These are phyloP conservation scores for Copidosoma floridanum DNA, from an alignment of 1,140 invertebrate genomes.

Conservation along the genomic window DNA sequence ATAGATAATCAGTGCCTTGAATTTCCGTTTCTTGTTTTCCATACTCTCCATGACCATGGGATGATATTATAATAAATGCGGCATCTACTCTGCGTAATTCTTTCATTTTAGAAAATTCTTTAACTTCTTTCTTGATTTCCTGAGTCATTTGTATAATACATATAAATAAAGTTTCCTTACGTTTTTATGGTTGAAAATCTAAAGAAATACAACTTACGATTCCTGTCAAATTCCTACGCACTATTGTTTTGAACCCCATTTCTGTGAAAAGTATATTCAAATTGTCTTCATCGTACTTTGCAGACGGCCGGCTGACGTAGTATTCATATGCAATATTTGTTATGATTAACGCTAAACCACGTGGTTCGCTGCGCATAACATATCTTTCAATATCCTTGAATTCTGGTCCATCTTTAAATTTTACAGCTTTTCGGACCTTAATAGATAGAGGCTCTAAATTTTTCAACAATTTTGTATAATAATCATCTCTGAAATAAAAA, in stretches of 20 bases:
- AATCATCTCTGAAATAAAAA: constrained; percentile 32
- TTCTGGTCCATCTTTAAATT: constrained; percentile 40
- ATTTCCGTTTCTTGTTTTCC: constrained; percentile 44
- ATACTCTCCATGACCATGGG: constrained; percentile 56
- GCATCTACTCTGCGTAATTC: constrained; percentile 54
- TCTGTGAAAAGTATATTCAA: constrained; percentile 55
- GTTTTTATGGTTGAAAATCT: constrained; percentile 2
- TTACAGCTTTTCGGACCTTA: constrained; percentile 42
- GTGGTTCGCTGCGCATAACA: constrained; percentile 56
- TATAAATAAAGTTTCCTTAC: constrained; percentile 1
- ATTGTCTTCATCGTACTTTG: constrained; percentile 55
- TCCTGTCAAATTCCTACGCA: constrained; percentile 48
- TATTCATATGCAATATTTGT: constrained; percentile 53
- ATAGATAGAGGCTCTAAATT: constrained; percentile 35
- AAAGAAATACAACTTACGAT: constrained; percentile 34
- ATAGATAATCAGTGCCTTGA: constrained; percentile 35
- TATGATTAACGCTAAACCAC: constrained; percentile 61
- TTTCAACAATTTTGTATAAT: constrained; percentile 32
- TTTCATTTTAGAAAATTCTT: constrained; percentile 42
- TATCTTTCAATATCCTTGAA: constrained; percentile 45
- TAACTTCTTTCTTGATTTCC: constrained; percentile 47
- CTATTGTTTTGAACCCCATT: constrained; percentile 58
- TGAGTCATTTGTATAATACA: constrained; percentile 25
- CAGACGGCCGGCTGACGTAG: constrained; percentile 48
- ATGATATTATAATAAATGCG: constrained; percentile 61